phyloP scores from a whole-genome alignment of 1,140 invertebrate species.

The Macrocentrus cingulum region DNA sequence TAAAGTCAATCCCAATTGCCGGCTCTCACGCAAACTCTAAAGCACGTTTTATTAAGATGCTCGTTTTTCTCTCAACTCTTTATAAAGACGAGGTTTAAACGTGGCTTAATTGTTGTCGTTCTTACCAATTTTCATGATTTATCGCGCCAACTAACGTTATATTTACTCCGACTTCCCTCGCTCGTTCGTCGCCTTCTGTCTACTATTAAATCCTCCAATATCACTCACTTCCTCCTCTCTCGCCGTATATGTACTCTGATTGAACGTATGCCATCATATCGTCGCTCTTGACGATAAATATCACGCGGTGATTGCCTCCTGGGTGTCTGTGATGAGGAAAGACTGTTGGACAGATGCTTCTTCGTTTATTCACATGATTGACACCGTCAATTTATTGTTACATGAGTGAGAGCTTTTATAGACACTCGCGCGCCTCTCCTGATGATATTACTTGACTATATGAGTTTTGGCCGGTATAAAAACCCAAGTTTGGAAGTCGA shows the following conservation, averaged over 20 bases:
- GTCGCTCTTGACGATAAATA: no score
- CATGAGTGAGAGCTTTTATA: no score
- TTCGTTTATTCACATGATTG: no score
- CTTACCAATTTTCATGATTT: constrained; percentile 20
- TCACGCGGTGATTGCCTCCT: no score
- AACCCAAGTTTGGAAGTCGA: no score
- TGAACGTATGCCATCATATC: background rate
- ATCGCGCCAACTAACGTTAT: constrained; percentile 9
- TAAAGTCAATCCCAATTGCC: background rate
- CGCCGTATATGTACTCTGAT: background rate
- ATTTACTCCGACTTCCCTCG: background rate
- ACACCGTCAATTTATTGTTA: no score
- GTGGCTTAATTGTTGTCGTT: background rate
- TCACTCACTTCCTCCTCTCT: background rate
- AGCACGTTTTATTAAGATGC: background rate
- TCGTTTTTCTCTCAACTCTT: background rate
- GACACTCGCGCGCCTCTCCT: no score
- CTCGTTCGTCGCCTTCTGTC: background rate
- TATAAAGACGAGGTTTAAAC: background rate
- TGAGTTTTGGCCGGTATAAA: no score
- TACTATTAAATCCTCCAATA: constrained; percentile 4
- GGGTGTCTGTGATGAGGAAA: no score
- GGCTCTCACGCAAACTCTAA: background rate
- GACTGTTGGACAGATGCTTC: no score
- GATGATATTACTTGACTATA: no score